Base-by-base conservation (phyloP, 1,140 invertebrate species). In the Onthophagus taurus region DNA sequence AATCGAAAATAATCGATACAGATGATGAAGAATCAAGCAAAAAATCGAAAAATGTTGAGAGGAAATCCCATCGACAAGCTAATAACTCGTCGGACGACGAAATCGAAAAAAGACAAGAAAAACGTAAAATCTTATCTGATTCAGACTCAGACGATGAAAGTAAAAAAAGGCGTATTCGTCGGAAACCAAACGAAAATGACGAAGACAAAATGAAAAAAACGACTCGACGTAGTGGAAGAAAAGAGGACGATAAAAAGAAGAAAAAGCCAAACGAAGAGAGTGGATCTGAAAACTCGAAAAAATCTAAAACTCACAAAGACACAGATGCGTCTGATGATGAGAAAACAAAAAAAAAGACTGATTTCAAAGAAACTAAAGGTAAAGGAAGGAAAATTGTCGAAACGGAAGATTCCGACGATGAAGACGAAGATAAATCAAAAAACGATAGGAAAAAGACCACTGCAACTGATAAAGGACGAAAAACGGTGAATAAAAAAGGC, bases 21-120 rank as follows among this genome's bases (percentile, higher is more conserved):
- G 45, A 50, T 26, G 33, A 51, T 31, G 41, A 51, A 3, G 37
- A 39, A 17, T 31, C 30, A 26, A 69, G 67, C 6, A 70, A 69
- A 38, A 61, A 64, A 20, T 68, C 66, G 9, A 69, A 70, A 41
- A 36, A 26, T 13, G 39, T n/a, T 13, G 44, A 62, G 49, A 68
- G 64, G 42, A 64, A 64, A 2, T 64, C 61, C n/a, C n/a, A n/a
- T 11, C 61, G 60, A 20, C 65, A 63, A 4, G 57, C 57, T 5
- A 18, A 20, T 23, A 9, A 14, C 8, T 46, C 44, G 6, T 34
- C 31, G 2, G 42, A 53, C 17, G 39, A 44, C 31, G 36, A 44
- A 6, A 30, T 23, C 20, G 35, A 43, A 12, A 48, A 50, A 31
- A 47, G 45, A 30, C 31, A 17, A 13, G 34, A 41, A 30, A 41